Evolutionary conservation across 2,113 vertebrate genomes (phyloP).

Genomic region (Cyphomyrus plagiostoma): DNA sequence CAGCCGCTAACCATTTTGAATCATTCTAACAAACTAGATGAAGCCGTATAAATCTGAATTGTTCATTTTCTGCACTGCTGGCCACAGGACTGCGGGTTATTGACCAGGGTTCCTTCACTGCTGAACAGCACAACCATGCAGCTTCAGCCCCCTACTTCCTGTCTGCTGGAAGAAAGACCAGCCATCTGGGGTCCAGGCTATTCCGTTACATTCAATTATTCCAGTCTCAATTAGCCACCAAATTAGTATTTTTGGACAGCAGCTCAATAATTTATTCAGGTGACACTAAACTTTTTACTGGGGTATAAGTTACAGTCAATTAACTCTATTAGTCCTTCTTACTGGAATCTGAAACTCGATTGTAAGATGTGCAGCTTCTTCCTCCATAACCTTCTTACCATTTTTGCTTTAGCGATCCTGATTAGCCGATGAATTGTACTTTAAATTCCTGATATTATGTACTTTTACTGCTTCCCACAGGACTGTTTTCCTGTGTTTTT

Average conservation of each 20-base stretch:
- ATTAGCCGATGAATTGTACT: neutral
- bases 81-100: neutral
- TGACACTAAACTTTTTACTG: constrained; percentile 13
- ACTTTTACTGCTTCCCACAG: neutral
- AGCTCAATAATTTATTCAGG: constrained; percentile 17
- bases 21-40: neutral
- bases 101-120: neutral
- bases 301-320: constrained; percentile 16
- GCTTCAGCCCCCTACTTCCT: neutral
- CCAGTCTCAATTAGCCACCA: constrained; percentile 6
- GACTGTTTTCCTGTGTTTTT: neutral
- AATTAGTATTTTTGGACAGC: constrained; percentile 11
- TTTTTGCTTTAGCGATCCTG: neutral
- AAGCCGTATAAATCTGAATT: neutral
- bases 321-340: constrained; percentile 2
- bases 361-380: neutral
- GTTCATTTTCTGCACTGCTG: neutral
- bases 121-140: neutral
- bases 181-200: neutral
- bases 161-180: neutral
- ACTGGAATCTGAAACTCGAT: neutral
- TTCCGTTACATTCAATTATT: constrained; percentile 4
- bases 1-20: neutral
- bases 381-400: neutral
- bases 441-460: neutral